A percentile compares a stretch with the other conserved stretches of the same genome.
These are phyloP conservation scores for Epinephelus cyanopodus DNA, from an alignment of 2,113 vertebrate genomes.

Conservation along the genomic window DNA sequence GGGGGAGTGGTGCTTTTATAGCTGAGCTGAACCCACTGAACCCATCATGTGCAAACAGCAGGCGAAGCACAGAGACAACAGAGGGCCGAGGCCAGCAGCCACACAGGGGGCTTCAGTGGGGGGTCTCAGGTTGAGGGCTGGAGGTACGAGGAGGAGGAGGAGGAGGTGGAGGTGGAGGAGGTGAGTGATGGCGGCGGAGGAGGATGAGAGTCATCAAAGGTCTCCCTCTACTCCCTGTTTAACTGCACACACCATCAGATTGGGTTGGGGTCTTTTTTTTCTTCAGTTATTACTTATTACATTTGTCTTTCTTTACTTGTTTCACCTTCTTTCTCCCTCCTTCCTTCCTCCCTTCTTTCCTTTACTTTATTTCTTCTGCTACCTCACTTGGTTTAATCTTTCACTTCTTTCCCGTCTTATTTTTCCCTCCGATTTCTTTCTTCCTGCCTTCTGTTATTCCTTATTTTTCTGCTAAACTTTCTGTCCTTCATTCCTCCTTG, in stretches of 20 bases:
- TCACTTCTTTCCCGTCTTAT: background rate
- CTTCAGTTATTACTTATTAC: background rate
- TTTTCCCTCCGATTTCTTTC: background rate
- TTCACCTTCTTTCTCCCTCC: background rate
- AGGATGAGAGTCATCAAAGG: slow-evolving; percentile 2
- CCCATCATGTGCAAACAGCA: slow-evolving; percentile 70
- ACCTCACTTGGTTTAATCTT: background rate
- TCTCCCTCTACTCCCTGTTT: background rate
- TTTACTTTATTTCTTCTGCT: background rate
- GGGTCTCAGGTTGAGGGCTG: slow-evolving; percentile 3
- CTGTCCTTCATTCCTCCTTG: background rate
- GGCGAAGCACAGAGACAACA: slow-evolving; percentile 58
- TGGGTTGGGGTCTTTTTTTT: background rate
- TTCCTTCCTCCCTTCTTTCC: background rate
- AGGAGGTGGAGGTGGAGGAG: background rate
- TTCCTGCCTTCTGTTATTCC: background rate
- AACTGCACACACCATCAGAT: background rate
- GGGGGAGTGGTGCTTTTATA: slow-evolving; percentile 71
- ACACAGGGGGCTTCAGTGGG: slow-evolving; percentile 35
- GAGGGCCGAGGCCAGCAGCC: slow-evolving; percentile 43
- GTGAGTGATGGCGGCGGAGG: background rate
- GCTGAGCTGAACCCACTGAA: slow-evolving; percentile 76
- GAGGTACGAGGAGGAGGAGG: slow-evolving; percentile 9
- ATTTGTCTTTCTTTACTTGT: slow-evolving; percentile 9
- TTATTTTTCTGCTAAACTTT: background rate